A percentile compares a stretch with the other conserved stretches of the same genome.
Evolutionary conservation across 2,888 invertebrate species (phyloP).

Genomic region (Eledona agricola): DNA sequence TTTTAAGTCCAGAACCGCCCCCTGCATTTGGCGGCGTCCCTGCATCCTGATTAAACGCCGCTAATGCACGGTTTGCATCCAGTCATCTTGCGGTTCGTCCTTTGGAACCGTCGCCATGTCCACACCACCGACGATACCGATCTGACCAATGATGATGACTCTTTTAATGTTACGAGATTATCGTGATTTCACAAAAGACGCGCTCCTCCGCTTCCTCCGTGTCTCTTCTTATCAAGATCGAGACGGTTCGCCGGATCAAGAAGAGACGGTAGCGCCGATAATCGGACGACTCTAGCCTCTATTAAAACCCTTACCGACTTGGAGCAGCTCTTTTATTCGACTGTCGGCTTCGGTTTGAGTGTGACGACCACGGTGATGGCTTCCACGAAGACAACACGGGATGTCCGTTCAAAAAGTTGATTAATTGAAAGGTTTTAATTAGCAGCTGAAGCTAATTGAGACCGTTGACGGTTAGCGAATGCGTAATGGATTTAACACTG

Average conservation of each 20-base stretch:
- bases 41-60: slow-evolving; percentile 33
- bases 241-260: slow-evolving; percentile 23
- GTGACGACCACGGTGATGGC: slow-evolving; percentile 5
- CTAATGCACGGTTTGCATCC: slow-evolving; percentile 40
- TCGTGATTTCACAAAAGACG: slow-evolving; percentile 23
- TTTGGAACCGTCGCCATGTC: slow-evolving; percentile 30
- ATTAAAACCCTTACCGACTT: slow-evolving; percentile 13
- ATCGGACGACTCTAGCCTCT: slow-evolving; percentile 13
- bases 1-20: slow-evolving; percentile 47
- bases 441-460: too few relatives aligned
- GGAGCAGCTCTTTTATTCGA: slow-evolving; percentile 11
- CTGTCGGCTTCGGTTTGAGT: slow-evolving; percentile 16
- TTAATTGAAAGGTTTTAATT: too few relatives aligned
- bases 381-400: too few relatives aligned
- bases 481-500: too few relatives aligned
- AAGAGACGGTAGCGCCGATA: slow-evolving; percentile 30
- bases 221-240: slow-evolving; percentile 39
- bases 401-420: too few relatives aligned
- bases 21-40: slow-evolving; percentile 37
- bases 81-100: slow-evolving; percentile 28
- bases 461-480: too few relatives aligned
- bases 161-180: slow-evolving; percentile 27
- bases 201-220: slow-evolving; percentile 4
- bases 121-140: slow-evolving; percentile 33
- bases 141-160: slow-evolving; percentile 39